Percentiles rank a stretch among this genome's conserved stretches.
These are phyloP conservation scores for Dipus sagitta DNA, from an alignment of 2,797 vertebrate species.

Conservation along the genomic window DNA sequence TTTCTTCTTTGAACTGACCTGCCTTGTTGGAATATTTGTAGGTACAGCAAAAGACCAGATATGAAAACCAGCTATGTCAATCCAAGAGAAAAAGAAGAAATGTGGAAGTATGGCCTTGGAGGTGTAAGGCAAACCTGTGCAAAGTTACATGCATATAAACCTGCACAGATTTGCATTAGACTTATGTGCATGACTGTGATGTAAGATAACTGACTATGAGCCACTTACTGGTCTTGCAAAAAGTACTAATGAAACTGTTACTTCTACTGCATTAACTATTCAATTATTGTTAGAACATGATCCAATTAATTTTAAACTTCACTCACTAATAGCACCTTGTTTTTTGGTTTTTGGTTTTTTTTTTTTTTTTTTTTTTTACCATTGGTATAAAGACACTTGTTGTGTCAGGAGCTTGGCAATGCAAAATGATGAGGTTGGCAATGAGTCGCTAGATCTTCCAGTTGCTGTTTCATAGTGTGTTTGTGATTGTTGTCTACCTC, in stretches of 20 bases:
- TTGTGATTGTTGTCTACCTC: background rate
- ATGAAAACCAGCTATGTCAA: constrained; percentile 33
- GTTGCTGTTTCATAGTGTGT: background rate
- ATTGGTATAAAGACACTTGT: constrained; percentile 59
- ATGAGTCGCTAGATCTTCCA: background rate
- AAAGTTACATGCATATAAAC: too few relatives aligned
- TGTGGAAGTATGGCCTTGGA: constrained; percentile 52
- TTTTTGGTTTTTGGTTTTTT: background rate
- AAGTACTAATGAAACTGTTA: constrained; percentile 74
- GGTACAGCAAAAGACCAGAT: background rate
- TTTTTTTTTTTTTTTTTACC: constrained; percentile 58
- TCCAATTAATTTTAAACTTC: constrained; percentile 77
- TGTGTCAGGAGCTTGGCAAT: background rate
- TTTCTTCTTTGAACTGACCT: constrained; percentile 57
- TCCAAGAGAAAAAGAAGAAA: constrained; percentile 48
- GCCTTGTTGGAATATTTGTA: constrained; percentile 57
- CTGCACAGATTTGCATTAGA: too few relatives aligned
- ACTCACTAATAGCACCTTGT: constrained; percentile 77
- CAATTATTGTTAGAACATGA: constrained; percentile 73
- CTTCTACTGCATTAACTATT: constrained; percentile 77
- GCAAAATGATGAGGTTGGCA: background rate
- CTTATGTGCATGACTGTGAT: background rate
- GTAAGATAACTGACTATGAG: constrained; percentile 67
- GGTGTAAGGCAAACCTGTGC: constrained; percentile 58
- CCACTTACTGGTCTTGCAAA: constrained; percentile 73